Base-by-base conservation (phyloP, 2,797 vertebrate species). In the Coregonus ussuriensis region DNA sequence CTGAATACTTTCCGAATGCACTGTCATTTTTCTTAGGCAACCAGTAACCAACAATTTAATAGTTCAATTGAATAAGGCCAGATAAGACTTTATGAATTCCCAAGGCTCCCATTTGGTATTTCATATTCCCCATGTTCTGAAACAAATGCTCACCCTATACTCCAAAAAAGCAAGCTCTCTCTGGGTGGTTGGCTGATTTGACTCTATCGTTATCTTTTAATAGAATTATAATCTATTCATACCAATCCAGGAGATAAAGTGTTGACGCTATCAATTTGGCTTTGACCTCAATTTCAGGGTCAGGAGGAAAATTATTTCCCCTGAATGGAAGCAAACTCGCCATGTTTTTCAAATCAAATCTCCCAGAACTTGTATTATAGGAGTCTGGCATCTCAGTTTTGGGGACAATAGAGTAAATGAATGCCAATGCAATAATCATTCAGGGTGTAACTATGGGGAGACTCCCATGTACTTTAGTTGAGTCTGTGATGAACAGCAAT, bases 121-220 rank as follows among this genome's bases (percentile, higher is more conserved):
- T 66, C 4, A 29, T 65, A 14, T 7, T 29, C 11, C 1, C 11
- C 63, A 66, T 66, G 31, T 15, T 68, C 14, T 72, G 25, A 31
- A 51, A 72, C 21, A 21, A 16, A 54, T 72, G 25, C 21, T 53
- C 21, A 25, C 16, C n/a, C 21, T 6, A 72, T 16, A 25, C 25
- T 29, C 54, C 29, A 72, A 54, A 72, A 72, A 14, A 16, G 47
- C 51, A 31, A 66, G 56, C 18, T 59, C n/a, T 59, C 69, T 51
- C 4, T 59, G 7, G 52, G 71, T 31, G 51, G 5, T 9, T 31
- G 16, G 5, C 1, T 73, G 29, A 73, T 73, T 73, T 73, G 71
- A 31, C 29, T 71, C 21, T 73, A 56, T 73, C 6, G 31, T 59
- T 73, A 73, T 73, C 72, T 73, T 37, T 73, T 73, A 73, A 73